These are phyloP conservation scores for Collichthys lucidus DNA, from an alignment of 2,113 vertebrate species.

Conservation along the genomic window DNA sequence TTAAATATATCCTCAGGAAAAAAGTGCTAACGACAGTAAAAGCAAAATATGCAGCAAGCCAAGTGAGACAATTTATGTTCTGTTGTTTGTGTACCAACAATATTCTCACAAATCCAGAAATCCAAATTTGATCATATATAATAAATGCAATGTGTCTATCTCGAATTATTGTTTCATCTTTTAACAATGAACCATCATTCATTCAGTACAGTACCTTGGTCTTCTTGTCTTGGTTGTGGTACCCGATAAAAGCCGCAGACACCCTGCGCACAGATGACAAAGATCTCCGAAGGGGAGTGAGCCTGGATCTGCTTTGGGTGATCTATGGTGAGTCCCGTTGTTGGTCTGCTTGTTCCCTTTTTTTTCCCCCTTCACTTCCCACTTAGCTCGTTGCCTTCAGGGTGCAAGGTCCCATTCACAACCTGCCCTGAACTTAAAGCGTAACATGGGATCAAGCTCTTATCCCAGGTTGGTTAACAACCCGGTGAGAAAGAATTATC, in stretches of 20 bases:
- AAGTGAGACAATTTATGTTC: background rate
- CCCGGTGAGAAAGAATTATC: conserved; percentile 67
- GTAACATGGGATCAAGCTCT: conserved; percentile 75
- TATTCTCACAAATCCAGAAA: background rate
- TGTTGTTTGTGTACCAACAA: background rate
- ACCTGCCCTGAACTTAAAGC: conserved; percentile 70
- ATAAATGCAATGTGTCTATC: background rate
- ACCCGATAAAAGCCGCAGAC: conserved; percentile 63
- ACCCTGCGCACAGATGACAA: conserved; percentile 65
- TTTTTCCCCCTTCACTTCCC: conserved; percentile 6
- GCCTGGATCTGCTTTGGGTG: conserved; percentile 52
- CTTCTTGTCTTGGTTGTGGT: conserved; percentile 31
- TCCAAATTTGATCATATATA: no score
- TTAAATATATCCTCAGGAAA: background rate
- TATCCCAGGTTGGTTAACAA: conserved; percentile 68
- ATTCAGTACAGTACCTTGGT: conserved; percentile 47
- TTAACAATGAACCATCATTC: background rate
- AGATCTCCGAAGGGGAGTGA: conserved; percentile 59
- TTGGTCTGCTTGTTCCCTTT: conserved; percentile 41
- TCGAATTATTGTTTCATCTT: no score
- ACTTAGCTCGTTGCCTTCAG: no score
- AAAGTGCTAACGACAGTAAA: background rate
- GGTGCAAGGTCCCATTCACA: conserved; percentile 45
- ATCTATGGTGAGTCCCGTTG: conserved; percentile 46
- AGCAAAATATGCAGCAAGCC: background rate